Evolutionary conservation across 2,797 vertebrate species (phyloP).

Genomic region (Glyptemys insculpta): DNA sequence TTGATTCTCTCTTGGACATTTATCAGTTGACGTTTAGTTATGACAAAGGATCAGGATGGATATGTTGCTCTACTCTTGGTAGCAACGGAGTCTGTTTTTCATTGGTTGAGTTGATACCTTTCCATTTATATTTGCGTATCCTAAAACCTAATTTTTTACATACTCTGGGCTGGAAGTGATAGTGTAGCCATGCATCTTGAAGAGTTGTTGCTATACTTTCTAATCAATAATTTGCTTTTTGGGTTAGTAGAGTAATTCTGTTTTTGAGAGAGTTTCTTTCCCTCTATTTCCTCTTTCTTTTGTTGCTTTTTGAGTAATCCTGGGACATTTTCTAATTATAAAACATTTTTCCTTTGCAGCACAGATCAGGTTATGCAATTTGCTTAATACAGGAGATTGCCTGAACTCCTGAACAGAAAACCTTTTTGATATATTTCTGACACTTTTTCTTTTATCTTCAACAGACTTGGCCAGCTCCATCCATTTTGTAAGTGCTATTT

Average conservation of each 20-base stretch:
- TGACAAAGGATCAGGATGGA: neutral
- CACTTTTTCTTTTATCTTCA: neutral
- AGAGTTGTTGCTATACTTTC: constrained; percentile 37
- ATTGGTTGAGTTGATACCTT: constrained; percentile 15
- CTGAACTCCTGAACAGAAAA: constrained; percentile 39
- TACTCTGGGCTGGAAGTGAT: neutral
- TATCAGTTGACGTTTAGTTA: neutral
- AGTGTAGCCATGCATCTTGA: neutral
- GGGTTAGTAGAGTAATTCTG: neutral
- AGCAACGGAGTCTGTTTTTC: constrained; percentile 19
- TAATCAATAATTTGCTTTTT: constrained; percentile 34
- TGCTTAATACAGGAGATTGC: constrained; percentile 26
- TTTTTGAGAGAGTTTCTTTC: neutral
- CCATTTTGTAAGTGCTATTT: neutral
- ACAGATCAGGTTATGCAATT: constrained; percentile 17
- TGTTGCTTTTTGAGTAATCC: constrained; percentile 51
- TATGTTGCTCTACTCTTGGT: neutral
- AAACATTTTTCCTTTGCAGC: constrained; percentile 40
- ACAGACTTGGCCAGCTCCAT: neutral
- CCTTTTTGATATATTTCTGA: neutral
- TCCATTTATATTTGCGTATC: neutral
- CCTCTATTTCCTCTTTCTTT: constrained; percentile 24
- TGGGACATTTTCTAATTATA: constrained; percentile 61
- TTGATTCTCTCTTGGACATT: constrained; percentile 2
- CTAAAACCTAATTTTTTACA: neutral